Conservation (phyloP, 2,888 invertebrate genomes). For the Xylota segnis region DNA sequence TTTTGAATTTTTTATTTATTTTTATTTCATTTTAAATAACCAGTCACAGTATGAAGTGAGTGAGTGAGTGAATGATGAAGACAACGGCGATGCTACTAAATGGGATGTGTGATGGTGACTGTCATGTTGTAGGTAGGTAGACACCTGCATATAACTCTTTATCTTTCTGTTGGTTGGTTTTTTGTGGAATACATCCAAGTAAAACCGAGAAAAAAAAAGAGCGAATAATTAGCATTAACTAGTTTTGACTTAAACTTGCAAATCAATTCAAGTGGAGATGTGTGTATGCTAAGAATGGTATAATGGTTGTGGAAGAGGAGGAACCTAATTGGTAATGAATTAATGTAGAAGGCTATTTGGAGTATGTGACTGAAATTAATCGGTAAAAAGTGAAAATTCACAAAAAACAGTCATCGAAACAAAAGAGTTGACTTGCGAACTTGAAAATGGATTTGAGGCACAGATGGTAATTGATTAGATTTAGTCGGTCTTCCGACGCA, state of each 20-base stretch:
- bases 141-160: conserved; percentile 45
- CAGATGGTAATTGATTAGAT: conserved; percentile 1
- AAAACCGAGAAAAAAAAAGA: conserved; percentile 2
- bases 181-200: conserved; percentile 24
- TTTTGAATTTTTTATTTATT: conserved; percentile 21
- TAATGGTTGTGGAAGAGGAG: conserved; percentile 9
- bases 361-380: conserved; percentile 40
- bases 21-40: conserved; percentile 21
- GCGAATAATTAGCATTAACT: conserved; percentile 39
- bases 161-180: background rate
- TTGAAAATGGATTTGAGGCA: background rate
- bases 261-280: conserved; percentile 13
- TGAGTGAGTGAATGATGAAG: conserved; percentile 41
- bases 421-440: conserved; percentile 14
- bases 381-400: background rate
- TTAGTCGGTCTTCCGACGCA: background rate
- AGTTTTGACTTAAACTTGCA: conserved; percentile 25
- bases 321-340: conserved; percentile 45
- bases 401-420: background rate
- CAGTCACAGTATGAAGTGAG: conserved; percentile 23
- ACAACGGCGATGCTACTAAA: conserved; percentile 52
- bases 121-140: conserved; percentile 65
- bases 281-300: background rate
- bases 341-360: conserved; percentile 47
- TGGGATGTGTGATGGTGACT: conserved; percentile 63